Conservation (phyloP, 2,113 vertebrate genomes). For the Phyllostomus hastatus region DNA sequence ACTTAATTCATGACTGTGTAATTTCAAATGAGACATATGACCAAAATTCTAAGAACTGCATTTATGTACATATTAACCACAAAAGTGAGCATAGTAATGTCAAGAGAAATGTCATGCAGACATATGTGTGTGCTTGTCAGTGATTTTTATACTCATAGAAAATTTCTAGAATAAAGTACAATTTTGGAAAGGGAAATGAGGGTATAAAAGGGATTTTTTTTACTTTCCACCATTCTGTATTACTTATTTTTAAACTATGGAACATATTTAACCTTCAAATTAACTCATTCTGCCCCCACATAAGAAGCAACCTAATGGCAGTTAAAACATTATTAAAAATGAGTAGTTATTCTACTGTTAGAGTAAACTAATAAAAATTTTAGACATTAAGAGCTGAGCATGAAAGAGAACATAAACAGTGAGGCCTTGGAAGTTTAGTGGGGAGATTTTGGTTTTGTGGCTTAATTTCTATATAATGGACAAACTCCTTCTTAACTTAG, state of each 20-base stretch:
- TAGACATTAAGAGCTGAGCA: neutral
- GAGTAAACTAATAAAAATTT: neutral
- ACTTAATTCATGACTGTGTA: conserved; percentile 5
- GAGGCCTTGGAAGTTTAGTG: neutral
- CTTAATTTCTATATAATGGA: conserved; percentile 17
- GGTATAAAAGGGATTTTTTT: neutral
- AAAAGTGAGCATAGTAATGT: conserved; percentile 28
- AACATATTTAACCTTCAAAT: conserved; percentile 28
- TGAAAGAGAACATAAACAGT: neutral
- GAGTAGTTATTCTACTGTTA: neutral
- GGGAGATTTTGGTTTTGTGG: neutral
- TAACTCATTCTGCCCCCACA: neutral
- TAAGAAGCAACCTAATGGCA: neutral
- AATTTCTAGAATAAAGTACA: neutral
- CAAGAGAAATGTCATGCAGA: neutral
- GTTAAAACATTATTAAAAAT: neutral
- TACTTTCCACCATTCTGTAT: neutral
- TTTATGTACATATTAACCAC: neutral
- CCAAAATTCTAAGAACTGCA: conserved; percentile 23
- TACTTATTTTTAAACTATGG: neutral
- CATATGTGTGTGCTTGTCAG: neutral
- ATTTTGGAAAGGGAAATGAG: neutral
- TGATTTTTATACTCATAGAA: neutral
- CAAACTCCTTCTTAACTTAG: conserved; percentile 13
- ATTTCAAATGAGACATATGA: neutral